Evolutionary conservation across 1,140 invertebrate species (phyloP), one percentile per base, ranked within the genome.

Genomic region (silkworm (Bombyx mori)): DNA sequence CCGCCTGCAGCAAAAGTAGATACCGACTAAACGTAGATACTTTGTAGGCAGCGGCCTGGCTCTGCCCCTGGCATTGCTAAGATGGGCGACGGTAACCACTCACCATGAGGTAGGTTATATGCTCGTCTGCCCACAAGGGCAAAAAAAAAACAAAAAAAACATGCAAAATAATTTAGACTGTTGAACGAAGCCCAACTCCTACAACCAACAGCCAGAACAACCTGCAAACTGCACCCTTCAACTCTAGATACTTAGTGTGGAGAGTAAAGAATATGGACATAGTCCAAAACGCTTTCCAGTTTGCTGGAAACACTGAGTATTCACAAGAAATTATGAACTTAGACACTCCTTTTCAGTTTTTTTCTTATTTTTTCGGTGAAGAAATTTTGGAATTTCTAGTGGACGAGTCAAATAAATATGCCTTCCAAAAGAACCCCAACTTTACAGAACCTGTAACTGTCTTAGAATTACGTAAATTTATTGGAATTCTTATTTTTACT

Each of bases 361-460:
- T 67, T 70, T 72, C 67, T 65, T 73, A 75, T 71, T 73, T 72
- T 71, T 71, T 73, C 63, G 64, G 56, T 71, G 62, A 69, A 68
- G 65, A 71, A 26, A 66, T 75, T 62, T 66, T 73, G 42, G 69
- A 8, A 69, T 67, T 68, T 64, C 59, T 68, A 63, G 66, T 71
- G 57, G 69, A 68, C 61, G 65, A 76, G 66, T 70, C 67, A 68
- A 73, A 73, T 68, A 68, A 68, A 72, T 73, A 73, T 71, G 65
- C 67, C 59, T 62, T 68, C 61, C 66, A 71, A 69, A 71, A 65
- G 59, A 71, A 75, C 69, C 63, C 65, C 62, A 70, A 69, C 62
- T 69, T 67, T 65, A 64, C 73, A 58, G 67, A 68, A 64, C 63
- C 62, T 67, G 61, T 71, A 65, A 67, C 65, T 66, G 63, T 68